Percentiles rank a stretch among this genome's conserved stretches.
Evolutionary conservation across 2,113 vertebrate species (phyloP).

Genomic region (pig (Sus scrofa)): T2T-Sscrofa CM000813.6:119163501-119164000

Average conservation of each 20-base stretch:
- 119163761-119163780: not conserved
- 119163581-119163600: constrained; percentile 22
- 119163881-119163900: constrained; percentile 34
- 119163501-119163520: not conserved
- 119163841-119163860: not conserved
- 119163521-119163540: constrained; percentile 31
- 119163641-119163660: constrained; percentile 74
- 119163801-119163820: constrained; percentile 53
- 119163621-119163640: constrained; percentile 62
- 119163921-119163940: not conserved
- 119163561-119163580: not conserved
- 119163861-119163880: not conserved
- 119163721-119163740: constrained; percentile 59
- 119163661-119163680: constrained; percentile 65
- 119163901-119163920: not conserved
- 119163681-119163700: constrained; percentile 68
- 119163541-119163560: constrained; percentile 40
- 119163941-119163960: constrained; percentile 61
- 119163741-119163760: not conserved
- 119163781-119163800: not conserved
- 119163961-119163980: constrained; percentile 33
- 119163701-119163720: constrained; percentile 67
- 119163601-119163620: constrained; percentile 60
- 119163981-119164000: constrained; percentile 50
- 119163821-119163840: constrained; percentile 37